Percentiles rank a stretch among this genome's conserved stretches.
Evolutionary conservation across 2,888 invertebrate species (phyloP).

Genomic region (Cecidostiba fungosa): DNA sequence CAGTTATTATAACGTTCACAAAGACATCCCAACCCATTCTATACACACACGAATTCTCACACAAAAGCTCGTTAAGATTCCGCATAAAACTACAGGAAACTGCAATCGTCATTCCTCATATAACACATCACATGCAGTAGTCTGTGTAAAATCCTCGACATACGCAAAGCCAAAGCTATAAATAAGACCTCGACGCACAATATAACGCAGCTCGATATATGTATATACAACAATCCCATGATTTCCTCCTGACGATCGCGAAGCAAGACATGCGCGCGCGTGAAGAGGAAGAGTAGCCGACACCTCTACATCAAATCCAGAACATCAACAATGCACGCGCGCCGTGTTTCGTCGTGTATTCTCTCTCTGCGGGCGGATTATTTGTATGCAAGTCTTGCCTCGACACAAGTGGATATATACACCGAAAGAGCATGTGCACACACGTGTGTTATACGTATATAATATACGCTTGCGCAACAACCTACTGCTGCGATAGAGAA

Average conservation of each 20-base stretch:
- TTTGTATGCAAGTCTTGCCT: conserved; percentile 37
- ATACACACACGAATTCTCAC: background rate
- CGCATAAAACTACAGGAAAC: background rate
- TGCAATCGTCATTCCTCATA: background rate
- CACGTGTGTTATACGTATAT: background rate
- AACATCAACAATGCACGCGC: background rate
- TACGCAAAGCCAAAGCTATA: background rate
- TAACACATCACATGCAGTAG: background rate
- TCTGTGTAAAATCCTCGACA: background rate
- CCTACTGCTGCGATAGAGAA: background rate
- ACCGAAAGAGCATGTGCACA: background rate
- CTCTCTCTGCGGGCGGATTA: conserved; percentile 10
- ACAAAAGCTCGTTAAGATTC: conserved; percentile 8
- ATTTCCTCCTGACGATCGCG: background rate
- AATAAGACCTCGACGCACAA: background rate
- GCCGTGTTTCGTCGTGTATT: background rate
- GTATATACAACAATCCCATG: background rate
- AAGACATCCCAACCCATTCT: background rate
- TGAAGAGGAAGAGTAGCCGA: background rate
- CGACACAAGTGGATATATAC: background rate
- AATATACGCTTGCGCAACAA: conserved; percentile 24
- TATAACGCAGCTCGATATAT: background rate
- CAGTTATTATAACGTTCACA: background rate
- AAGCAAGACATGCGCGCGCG: background rate
- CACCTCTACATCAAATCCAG: conserved; percentile 1